phyloP scores from a whole-genome alignment of 1,140 invertebrate species.

The Bombyx mandarina region DNA sequence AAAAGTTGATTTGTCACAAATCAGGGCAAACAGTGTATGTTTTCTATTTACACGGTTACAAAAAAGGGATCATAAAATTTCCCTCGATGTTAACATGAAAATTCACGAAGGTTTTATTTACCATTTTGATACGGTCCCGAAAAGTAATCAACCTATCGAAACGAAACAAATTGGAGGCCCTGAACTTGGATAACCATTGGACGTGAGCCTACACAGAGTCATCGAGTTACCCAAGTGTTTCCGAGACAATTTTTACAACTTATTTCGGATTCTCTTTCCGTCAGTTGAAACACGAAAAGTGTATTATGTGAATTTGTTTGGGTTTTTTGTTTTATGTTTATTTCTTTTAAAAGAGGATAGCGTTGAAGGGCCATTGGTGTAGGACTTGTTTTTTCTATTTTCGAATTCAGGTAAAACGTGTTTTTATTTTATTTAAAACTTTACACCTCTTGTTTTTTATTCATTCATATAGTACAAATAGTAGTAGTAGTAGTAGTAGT shows the following conservation, averaged over 20 bases:
- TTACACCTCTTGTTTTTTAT: not conserved
- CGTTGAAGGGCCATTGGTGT: not conserved
- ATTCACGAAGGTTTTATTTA: not conserved
- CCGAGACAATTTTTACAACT: constrained; percentile 12
- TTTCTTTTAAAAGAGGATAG: too few species aligned
- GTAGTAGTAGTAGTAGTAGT: too few species aligned
- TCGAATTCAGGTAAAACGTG: not conserved
- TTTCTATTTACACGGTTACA: too few species aligned
- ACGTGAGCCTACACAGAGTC: constrained; percentile 10
- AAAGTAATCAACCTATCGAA: constrained; percentile 18
- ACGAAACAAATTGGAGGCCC: constrained; percentile 16
- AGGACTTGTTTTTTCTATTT: not conserved
- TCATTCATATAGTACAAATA: too few species aligned
- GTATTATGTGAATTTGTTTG: constrained; percentile 8
- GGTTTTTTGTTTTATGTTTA: too few species aligned
- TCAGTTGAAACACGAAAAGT: constrained; percentile 9
- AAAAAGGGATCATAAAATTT: too few species aligned
- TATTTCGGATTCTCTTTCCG: constrained; percentile 15
- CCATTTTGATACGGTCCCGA: constrained; percentile 1
- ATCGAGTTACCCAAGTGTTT: constrained; percentile 21
- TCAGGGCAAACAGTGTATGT: too few species aligned
- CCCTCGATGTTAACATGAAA: too few species aligned
- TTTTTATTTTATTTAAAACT: not conserved
- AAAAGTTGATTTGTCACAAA: too few species aligned
- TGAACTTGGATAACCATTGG: constrained; percentile 11